Evolutionary conservation across 1,140 invertebrate genomes (phyloP).

Genomic region (Drosophila kohkoa): DNA sequence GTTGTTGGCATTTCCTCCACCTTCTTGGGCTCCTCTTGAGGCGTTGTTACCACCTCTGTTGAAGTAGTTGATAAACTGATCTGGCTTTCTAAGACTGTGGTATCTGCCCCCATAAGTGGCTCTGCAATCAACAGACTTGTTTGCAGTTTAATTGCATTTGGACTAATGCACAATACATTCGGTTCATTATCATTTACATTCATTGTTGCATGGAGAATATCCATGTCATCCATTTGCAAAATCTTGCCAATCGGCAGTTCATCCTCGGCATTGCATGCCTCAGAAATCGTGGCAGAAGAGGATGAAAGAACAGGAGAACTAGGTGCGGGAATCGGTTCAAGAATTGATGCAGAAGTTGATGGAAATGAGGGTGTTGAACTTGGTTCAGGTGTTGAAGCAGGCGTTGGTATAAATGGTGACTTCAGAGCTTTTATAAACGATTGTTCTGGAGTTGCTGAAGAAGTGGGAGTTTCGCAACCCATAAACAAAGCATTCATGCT

Average conservation of each 20-base stretch:
- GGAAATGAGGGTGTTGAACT: too few species aligned
- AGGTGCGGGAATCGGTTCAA: too few species aligned
- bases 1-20: not conserved
- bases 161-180: slow-evolving; percentile 68
- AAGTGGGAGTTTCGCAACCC: not conserved
- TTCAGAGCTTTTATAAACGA: not conserved
- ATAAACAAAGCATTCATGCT: slow-evolving; percentile 63
- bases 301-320: too few species aligned
- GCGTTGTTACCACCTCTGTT: slow-evolving; percentile 4
- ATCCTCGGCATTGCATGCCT: slow-evolving; percentile 22
- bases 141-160: slow-evolving; percentile 55
- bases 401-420: not conserved
- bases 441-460: not conserved
- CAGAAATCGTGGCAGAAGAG: too few species aligned
- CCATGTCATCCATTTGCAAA: slow-evolving; percentile 60
- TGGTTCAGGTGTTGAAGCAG: not conserved
- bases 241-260: slow-evolving; percentile 68
- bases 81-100: not conserved
- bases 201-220: slow-evolving; percentile 68
- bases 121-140: slow-evolving; percentile 1
- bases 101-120: not conserved
- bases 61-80: not conserved
- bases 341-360: too few species aligned
- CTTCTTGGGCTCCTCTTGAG: slow-evolving; percentile 6
- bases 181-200: slow-evolving; percentile 57